Evolutionary conservation across 1,140 invertebrate genomes (phyloP).

Genomic region (Diorhabda carinulata): DNA sequence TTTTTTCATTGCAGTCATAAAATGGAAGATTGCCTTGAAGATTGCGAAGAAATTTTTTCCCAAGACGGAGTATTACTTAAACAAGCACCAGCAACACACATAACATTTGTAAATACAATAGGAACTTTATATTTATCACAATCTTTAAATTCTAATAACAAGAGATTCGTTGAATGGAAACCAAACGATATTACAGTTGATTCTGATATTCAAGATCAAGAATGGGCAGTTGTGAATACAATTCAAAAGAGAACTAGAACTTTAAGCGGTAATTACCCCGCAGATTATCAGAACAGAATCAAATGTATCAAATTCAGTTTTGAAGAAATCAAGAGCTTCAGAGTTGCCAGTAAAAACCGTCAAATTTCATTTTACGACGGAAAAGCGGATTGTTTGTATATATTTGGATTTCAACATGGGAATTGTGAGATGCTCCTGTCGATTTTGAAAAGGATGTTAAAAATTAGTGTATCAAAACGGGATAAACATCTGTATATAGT

Average conservation of each 20-base stretch:
- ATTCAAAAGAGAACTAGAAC: constrained; percentile 56
- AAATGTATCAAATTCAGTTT: constrained; percentile 62
- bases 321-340: constrained; percentile 64
- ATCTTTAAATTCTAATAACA: constrained; percentile 46
- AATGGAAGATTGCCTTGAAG: constrained; percentile 17
- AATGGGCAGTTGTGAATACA: constrained; percentile 77
- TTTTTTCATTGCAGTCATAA: neutral
- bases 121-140: constrained; percentile 58
- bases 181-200: constrained; percentile 70
- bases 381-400: constrained; percentile 70
- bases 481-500: constrained; percentile 70
- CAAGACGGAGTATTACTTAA: constrained; percentile 62
- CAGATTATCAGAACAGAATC: constrained; percentile 31
- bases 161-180: constrained; percentile 72
- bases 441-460: constrained; percentile 57
- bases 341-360: constrained; percentile 62
- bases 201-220: constrained; percentile 70
- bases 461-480: constrained; percentile 62
- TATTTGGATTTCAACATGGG: constrained; percentile 81
- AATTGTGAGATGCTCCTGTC: constrained; percentile 76
- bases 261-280: constrained; percentile 51
- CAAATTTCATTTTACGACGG: constrained; percentile 68
- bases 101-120: constrained; percentile 56
- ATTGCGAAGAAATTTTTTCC: constrained; percentile 51
- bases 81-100: constrained; percentile 53